Evolutionary conservation across 2,888 invertebrate species (phyloP), one percentile per base, ranked within the genome.

Genomic region (Steinernema scapterisci): DNA sequence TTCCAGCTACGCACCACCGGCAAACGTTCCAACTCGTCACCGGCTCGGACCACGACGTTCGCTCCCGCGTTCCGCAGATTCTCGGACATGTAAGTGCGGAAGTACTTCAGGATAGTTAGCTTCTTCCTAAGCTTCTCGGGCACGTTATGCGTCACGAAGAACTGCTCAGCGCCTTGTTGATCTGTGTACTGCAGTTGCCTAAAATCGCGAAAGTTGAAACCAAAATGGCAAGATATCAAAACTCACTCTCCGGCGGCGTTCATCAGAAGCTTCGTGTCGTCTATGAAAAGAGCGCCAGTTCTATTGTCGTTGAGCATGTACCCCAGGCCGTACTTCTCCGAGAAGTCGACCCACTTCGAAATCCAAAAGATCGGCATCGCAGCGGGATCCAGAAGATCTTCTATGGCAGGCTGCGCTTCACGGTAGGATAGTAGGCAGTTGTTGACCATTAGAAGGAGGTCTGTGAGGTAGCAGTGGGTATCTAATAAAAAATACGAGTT

Each of bases 331-430:
- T 99, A 99, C 89, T 97, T 99, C 90, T 99, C 99, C 43, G 96
- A 96, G 89, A 99, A 99, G 90, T 99, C 99, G 13, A 99, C 97
- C 99, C 99, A 99, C 89, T 99, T 99, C 85, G 95, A 93, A 78
- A 99, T 92, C 97, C 97, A 99, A 81, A 96, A 92, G 74, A 99
- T 91, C 0, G 99, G 99, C 84, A 95, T 93, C 0, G 94, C 93
- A 6, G 94, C 94, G 1, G 99, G 99, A 11, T 52, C 52, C 2
- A 52, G 19, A 1, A 52, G 19, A 52, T 52, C 52, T 52, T 38
- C 38, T 38, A 9, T 38, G 38, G 38, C 38, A 38, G 38, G 38
- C 9, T 38, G 38, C 38, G 38, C 38, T 9, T 38, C 38, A 9
- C 38, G 38, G 38, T 38, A 38, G 38, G 38, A 38, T 3, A 38